Base-by-base conservation (phyloP, 2,888 invertebrate genomes). In the Leptinotarsa tumamoca region DNA sequence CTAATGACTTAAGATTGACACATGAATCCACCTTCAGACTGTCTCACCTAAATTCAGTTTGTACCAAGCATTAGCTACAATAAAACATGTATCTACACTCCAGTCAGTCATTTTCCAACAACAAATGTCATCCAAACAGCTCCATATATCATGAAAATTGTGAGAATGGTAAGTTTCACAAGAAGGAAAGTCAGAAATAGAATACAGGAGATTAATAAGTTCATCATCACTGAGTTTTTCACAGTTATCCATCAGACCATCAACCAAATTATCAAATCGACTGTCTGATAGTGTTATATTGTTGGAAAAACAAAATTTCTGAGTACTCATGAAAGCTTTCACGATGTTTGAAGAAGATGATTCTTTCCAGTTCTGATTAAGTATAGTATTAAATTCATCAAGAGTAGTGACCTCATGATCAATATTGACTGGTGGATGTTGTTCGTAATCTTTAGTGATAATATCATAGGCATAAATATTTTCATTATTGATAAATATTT, bases 101-200 rank as follows among this genome's bases (percentile, higher is more conserved):
- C 93, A 93, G 0, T 85, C 81, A 0, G 85, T 84, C 78, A 90
- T 85, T 78, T 83, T 85, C 85, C 84, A 86, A 18, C 90, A 85
- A 82, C 94, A 94, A 72, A 91, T 91, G 80, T 91, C 90, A 84
- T 95, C 94, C 68, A 96, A 84, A 15, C 91, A 91, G 70, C 90
- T 92, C 93, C 94, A 94, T 1, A 95, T 87, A 83, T 92, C 91
- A 74, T 91, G 89, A 82, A 89, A 93, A 86, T 93, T 93, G 75
- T 90, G 90, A 4, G 91, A 89, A 71, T 90, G 88, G 13, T 90
- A 87, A 0, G 90, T 90, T 21, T 87, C 86, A 18, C 91, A 89
- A 68, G 87, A 85, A 0, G 93, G 92, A 88, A 92, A 91, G 61
- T 89, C 84, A 3, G 84, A 83, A 13, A 95, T 79, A 68, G 89